Base-by-base conservation (phyloP, 2,113 vertebrate genomes). In the Capra hircus region DNA sequence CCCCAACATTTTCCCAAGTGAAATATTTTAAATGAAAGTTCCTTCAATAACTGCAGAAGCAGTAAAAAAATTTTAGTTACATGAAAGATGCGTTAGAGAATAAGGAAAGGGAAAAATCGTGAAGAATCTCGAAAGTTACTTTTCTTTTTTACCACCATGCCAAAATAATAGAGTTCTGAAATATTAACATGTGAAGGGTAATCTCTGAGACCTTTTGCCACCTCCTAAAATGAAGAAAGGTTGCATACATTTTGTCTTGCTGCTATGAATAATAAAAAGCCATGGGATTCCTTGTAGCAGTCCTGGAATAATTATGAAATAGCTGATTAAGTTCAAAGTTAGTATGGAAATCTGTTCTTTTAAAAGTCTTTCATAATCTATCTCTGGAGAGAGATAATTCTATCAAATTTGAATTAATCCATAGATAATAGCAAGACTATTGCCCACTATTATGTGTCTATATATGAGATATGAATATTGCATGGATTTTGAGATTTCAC, bases 321-420 rank as follows among this genome's bases (percentile, higher is more conserved):
- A 97, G 97, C 89, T 98, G 96, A 98, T 98, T 98, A 97, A 96
- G 96, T 98, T 97, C 97, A 97, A 98, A 98, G 97, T 98, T 96
- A 98, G 95, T 94, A 98, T 97, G 98, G 95, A 98, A 98, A 98
- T 97, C 96, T 97, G 95, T 98, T 97, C 98, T 96, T 97, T 97
- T 97, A 95, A 97, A 97, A 97, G 95, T 95, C 97, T 97, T 96
- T 97, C 64, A 83, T 98, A 94, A 97, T 97, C 93, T 98, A 59
- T 96, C 97, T 98, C 98, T 93, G 21, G 96, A 97, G 97, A 97
- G 91, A 97, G 93, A 98, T 97, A 92, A 97, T 97, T 97, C 95
- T 97, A 96, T 97, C 97, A 98, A 96, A 96, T 98, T 94, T 97
- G 95, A 98, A 97, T 98, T 98, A 98, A 98, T 97, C 98, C 95